Evolutionary conservation across 2,113 vertebrate genomes (phyloP), one percentile per base, ranked within the genome.

Genomic region (Parus major): DNA sequence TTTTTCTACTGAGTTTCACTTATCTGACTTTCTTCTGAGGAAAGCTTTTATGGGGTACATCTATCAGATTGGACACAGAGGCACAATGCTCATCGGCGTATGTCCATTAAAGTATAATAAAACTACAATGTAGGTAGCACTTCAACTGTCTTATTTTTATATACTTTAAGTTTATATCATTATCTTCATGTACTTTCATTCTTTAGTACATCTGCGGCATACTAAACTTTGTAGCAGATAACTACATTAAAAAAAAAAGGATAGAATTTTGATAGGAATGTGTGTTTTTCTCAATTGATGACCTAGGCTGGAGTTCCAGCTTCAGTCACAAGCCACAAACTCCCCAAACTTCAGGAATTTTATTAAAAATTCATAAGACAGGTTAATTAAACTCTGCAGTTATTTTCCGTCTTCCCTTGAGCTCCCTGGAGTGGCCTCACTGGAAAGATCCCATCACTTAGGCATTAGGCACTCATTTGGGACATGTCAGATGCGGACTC

Each of bases 1-100:
- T 92, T 97, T 94, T 96, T 96, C 94, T 94, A 94, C 92, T 2
- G 23, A 88, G 76, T 95, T 95, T 94, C 85, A 93, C 92, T 95
- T 96, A 95, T 91, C 88, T 94, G 93, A 93, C 93, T 96, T 95
- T 93, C 88, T 93, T 96, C 82, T 72, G 61, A 90, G 80, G 82
- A 89, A 92, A 82, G 69, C 28, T 92, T 97, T 97, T 94, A 97
- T 95, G 70, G 80, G 76, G 64, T 78, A 72, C 86, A 94, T 95
- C 94, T 96, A 93, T 95, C 95, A 95, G 93, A 35, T 71, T 92
- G 92, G 88, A 96, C 83, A 94, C 93, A 90, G 44, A 90, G 77
- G 76, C 11, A 2, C 92, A 84, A 56, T 90, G 88, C 91, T 97
- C 88, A 84, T 92, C 27, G 69, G 72, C 6, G 0, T 92, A 42